A percentile compares a stretch with the other conserved stretches of the same genome.
Evolutionary conservation across 2,113 vertebrate species (phyloP).

Genomic region (Carettochelys insculpta): DNA sequence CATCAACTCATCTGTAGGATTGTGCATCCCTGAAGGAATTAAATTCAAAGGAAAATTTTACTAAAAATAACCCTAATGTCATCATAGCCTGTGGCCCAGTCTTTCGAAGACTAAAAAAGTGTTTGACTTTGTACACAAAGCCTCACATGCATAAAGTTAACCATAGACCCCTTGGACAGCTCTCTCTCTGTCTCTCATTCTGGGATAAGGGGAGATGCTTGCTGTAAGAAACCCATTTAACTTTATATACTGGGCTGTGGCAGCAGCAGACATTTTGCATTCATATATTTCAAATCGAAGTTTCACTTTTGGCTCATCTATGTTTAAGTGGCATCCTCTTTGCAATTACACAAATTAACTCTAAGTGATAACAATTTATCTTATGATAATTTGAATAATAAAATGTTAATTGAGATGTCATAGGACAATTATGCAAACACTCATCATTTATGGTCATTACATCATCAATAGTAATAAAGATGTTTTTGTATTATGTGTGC

Average conservation of each 20-base stretch:
- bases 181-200: not conserved
- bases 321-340: not conserved
- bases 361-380: not conserved
- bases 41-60: conserved; percentile 30
- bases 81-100: conserved; percentile 37
- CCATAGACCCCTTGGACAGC: not conserved
- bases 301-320: not conserved
- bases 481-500: not conserved
- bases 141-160: conserved; percentile 41
- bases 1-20: conserved; percentile 14
- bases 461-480: not conserved
- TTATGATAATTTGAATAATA: not conserved
- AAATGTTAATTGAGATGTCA: not conserved
- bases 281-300: conserved; percentile 8
- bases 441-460: not conserved
- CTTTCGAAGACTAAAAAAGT: conserved; percentile 44
- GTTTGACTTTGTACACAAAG: conserved; percentile 56
- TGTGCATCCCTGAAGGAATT: conserved; percentile 22
- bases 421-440: not conserved
- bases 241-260: not conserved
- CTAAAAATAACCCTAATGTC: not conserved
- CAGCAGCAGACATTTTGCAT: not conserved
- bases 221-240: not conserved
- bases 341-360: not conserved
- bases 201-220: not conserved